Evolutionary conservation across 2,888 invertebrate species (phyloP).

Genomic region (Oscheius sp.): DNA sequence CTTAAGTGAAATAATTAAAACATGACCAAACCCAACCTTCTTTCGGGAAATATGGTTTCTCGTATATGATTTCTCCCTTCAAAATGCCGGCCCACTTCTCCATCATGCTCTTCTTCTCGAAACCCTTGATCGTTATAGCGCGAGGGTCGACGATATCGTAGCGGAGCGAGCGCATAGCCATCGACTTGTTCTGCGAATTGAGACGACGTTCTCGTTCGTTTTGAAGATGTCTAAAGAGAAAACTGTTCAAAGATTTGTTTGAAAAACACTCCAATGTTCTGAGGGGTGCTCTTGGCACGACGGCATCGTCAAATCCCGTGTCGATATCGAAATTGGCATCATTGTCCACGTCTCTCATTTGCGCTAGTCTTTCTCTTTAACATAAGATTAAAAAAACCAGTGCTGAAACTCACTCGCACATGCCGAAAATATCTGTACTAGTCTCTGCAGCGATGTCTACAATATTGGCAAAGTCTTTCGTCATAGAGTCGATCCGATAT

Average conservation of each 20-base stretch:
- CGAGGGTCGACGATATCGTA: conserved; percentile 42
- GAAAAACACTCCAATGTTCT: not conserved
- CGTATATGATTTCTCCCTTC: not conserved
- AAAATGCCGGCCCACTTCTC: conserved; percentile 13
- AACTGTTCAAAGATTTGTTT: not conserved
- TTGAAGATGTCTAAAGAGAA: conserved; percentile 39
- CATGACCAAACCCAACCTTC: no score
- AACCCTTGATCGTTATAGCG: conserved; percentile 3
- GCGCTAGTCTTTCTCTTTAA: not conserved
- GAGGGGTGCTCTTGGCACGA: not conserved
- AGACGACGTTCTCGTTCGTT: conserved; percentile 44
- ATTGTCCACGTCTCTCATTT: not conserved
- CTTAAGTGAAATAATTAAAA: no score
- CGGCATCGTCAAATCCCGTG: conserved; percentile 10
- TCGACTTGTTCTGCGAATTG: conserved; percentile 56
- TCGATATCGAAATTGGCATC: conserved; percentile 29
- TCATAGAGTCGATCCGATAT: not conserved
- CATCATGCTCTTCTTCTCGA: not conserved
- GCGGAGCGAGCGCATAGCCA: conserved; percentile 47
- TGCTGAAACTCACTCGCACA: conserved; percentile 8
- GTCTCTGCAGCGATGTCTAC: not conserved
- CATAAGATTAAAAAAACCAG: not conserved
- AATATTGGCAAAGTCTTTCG: not conserved
- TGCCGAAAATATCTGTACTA: not conserved
- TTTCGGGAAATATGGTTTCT: no score